Evolutionary conservation across 2,797 vertebrate species (phyloP), one percentile per base, ranked within the genome.

Genomic region (Rhinogobio ventralis): DNA sequence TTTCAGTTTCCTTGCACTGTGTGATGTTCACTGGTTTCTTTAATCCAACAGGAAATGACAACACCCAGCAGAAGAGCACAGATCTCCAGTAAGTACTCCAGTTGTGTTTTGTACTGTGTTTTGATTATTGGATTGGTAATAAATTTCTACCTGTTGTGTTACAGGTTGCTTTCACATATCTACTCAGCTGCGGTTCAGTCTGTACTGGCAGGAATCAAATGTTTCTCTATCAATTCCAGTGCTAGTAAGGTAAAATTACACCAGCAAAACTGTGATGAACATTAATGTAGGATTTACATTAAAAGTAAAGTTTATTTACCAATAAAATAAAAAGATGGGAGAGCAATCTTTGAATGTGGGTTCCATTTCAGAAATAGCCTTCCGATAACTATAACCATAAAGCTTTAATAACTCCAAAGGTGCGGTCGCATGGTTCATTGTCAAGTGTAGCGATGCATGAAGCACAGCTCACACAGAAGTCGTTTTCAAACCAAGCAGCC

Each of bases 151-250:
- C 77, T 75, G 5, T 62, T 75, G 19, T 86, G 66, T 88, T 85
- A 86, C 91, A 96, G 94, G 91, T 91, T 98, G 79, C 92, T 99
- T 92, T 97, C 97, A 49, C 96, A 97, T 93, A 95, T 99, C 84
- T 99, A 99, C 93, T 94, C 95, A 88, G 97, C 97, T 90, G 94
- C 94, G 86, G 93, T 98, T 90, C 95, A 97, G 90, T 96, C 96
- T 77, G 98, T 99, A 84, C 94, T 99, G 85, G 95, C 96, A 84
- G 97, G 95, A 91, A 99, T 99, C 91, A 97, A 96, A 91, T 96
- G 96, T 92, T 99, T 95, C 92, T 95, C 97, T 89, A 94, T 95
- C 90, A 96, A 95, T 90, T 96, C 94, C 91, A 97, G 94, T 87
- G 88, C 94, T 88, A 93, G 92, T 86, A 98, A 98, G 96, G 98